Base-by-base conservation (phyloP, 2,888 invertebrate species). In the Portevinia maculata region DNA sequence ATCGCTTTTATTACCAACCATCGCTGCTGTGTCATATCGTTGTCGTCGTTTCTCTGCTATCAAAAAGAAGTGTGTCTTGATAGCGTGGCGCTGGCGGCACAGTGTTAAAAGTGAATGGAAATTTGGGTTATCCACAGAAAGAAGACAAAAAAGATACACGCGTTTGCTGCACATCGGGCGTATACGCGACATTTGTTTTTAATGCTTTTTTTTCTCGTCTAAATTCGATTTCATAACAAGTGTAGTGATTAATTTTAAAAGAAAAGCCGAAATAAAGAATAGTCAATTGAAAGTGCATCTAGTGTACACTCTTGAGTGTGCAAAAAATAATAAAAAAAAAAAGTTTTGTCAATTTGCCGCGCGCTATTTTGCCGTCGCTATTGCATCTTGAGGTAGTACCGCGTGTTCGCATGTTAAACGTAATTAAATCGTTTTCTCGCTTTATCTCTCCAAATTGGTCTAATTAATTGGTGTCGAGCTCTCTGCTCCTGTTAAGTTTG, bases 81-180 rank as follows among this genome's bases (percentile, higher is more conserved):
- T 13, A 37, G 7, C 15, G 3, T 15, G 7, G 7, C 7, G 13
- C 15, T 13, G 39, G 13, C 30, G 34, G 24, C 34, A 32, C 34
- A 34, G 48, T 52, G 48, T 62, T 46, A 70, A 76, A 71, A 76
- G 70, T 76, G 81, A 71, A 76, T 59, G 53, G 65, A 76, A 76
- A 83, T 83, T 76, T 83, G 76, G 81, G 81, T 83, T 83, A 83
- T 65, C 76, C 76, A 53, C 65, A 46, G 65, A 65, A 83, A 55
- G 46, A 17, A 55, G 15, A 7, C 21, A 21, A 48, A 48, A 60
- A 71, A 75, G 69, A 64, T 75, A 81, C 81, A 81, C 81, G 81
- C 75, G 81, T 60, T 53, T 60, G 57, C 48, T 53, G 60, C 71
- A 64, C 69, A 83, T 62, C 81, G 81, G 83, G 83, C 83, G 83